Evolutionary conservation across 2,797 vertebrate species (phyloP), one percentile per base, ranked within the genome.

Genomic region (Parotocinclus haroldoi): DNA sequence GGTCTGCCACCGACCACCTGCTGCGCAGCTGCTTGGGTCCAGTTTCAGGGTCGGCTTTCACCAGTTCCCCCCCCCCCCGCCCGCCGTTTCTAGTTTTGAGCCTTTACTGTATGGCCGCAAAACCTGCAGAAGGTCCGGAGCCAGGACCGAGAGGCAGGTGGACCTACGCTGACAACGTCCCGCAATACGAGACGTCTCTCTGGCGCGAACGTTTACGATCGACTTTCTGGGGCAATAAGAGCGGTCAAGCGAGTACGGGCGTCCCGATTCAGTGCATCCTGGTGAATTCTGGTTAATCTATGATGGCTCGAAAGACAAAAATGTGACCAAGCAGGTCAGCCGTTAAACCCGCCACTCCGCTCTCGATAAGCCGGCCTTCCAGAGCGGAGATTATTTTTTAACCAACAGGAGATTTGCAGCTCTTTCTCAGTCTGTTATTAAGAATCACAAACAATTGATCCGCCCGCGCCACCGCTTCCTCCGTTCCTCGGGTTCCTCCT

Each of bases 21-120:
- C 87, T 86, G 80, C 56, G 84, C 89, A 90, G 90, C 87, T 89
- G 90, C 82, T 82, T 82, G 88, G 84, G 83, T 90, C 83, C 76
- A 77, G 63, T 90, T 90, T 89, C 89, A 89, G 85, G 80, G 76
- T 87, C 76, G 9, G 73, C 77, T 83, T 86, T 85, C 81, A 78
- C 61, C 38, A 36, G n/a, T n/a, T 40, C 38, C 38, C 38, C 53
- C 66, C 46, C 65, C 72, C 46, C 14, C 57, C 61, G 62, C 66
- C 36, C 51, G 54, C 48, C 45, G 61, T 7, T 44, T 68, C 50
- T 42, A 42, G 53, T 68, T 68, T 59, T 64, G 54, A 64, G 65
- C 36, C 51, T 61, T 48, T 55, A 62, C 65, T 18, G 14, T 46
- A 48, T 51, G 27, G 37, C 7, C 50, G 4, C 12, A 18, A 58